phyloP scores from a whole-genome alignment of 2,888 invertebrate genomes.

The Abrostola tripartita region DNA sequence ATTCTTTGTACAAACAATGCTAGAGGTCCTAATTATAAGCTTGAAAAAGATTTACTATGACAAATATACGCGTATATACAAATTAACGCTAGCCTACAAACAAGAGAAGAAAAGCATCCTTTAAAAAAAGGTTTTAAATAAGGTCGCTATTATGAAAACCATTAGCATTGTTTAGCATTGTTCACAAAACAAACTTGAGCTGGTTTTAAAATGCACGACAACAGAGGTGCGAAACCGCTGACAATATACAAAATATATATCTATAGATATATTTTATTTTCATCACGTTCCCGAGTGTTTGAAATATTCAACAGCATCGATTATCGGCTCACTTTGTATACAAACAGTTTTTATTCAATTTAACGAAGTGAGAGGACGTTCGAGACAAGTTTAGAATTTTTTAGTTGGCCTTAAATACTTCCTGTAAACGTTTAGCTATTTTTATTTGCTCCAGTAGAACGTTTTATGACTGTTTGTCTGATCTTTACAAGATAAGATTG shows the following conservation, averaged over 20 bases:
- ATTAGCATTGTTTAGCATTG: slow-evolving; percentile 67
- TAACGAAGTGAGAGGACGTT: slow-evolving; percentile 63
- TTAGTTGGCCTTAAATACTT: slow-evolving; percentile 48
- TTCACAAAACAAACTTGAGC: slow-evolving; percentile 67
- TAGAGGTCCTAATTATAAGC: neutral
- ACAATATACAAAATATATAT: slow-evolving; percentile 41
- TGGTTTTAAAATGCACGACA: slow-evolving; percentile 68
- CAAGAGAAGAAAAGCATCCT: slow-evolving; percentile 36
- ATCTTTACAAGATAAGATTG: too few relatives aligned
- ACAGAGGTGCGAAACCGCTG: slow-evolving; percentile 63
- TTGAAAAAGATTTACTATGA: neutral
- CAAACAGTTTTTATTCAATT: slow-evolving; percentile 83
- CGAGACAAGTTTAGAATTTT: slow-evolving; percentile 61
- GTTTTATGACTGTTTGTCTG: slow-evolving; percentile 2
- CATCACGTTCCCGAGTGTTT: slow-evolving; percentile 77
- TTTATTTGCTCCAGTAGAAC: slow-evolving; percentile 4
- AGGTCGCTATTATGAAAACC: slow-evolving; percentile 63
- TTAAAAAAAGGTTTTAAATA: slow-evolving; percentile 57
- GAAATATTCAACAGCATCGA: slow-evolving; percentile 85
- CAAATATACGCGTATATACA: neutral
- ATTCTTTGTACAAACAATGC: neutral
- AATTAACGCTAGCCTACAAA: slow-evolving; percentile 24
- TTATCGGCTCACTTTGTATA: slow-evolving; percentile 84
- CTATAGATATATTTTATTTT: slow-evolving; percentile 69
- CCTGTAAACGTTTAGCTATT: slow-evolving; percentile 30